These are phyloP conservation scores for Rallus limicola DNA, from an alignment of 2,113 vertebrate genomes.

Conservation along the genomic window DNA sequence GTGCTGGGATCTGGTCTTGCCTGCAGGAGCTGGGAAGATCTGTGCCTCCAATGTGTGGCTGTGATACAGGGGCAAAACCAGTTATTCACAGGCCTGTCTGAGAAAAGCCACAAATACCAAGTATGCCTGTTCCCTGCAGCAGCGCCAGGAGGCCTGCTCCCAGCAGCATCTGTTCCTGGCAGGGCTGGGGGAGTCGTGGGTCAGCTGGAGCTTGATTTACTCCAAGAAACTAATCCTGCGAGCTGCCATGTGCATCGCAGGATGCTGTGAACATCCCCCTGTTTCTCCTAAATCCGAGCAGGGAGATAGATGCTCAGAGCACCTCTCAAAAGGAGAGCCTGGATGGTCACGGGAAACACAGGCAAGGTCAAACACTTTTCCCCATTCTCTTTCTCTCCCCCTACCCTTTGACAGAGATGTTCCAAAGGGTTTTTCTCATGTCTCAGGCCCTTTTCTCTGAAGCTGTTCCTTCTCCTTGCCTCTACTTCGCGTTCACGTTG, in stretches of 20 bases:
- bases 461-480: background rate
- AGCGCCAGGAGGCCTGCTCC: background rate
- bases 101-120: background rate
- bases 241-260: background rate
- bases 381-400: background rate
- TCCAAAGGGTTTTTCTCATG: background rate
- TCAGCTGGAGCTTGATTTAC: background rate
- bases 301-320: background rate
- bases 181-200: background rate
- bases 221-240: background rate
- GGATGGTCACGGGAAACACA: background rate
- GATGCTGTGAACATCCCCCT: background rate
- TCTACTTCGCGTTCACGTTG: background rate
- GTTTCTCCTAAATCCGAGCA: background rate
- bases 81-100: background rate
- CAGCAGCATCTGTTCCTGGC: background rate
- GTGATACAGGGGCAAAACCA: background rate
- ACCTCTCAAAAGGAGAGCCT: background rate
- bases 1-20: background rate
- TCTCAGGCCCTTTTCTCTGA: constrained; percentile 15
- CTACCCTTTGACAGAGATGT: background rate
- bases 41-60: background rate
- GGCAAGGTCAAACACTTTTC: background rate
- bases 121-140: background rate
- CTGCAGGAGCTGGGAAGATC: background rate